Conservation (phyloP, 2,888 invertebrate species). For the Cerastis rubricosa region DNA sequence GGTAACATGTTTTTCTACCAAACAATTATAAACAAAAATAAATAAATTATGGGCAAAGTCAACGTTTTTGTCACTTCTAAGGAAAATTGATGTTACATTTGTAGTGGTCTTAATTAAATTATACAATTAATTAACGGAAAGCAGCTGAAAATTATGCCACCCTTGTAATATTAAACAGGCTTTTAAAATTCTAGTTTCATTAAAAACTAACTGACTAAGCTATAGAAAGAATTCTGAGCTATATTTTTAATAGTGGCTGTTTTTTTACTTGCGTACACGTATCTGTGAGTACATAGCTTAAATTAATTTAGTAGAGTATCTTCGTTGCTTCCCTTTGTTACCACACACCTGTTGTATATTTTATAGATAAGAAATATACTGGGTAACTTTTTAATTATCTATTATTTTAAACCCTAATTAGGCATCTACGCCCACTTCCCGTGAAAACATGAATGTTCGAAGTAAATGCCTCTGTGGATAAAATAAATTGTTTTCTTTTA, state of each 20-base stretch:
- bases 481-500: constrained; percentile 17
- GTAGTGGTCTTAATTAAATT: constrained; percentile 15
- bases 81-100: neutral
- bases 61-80: neutral
- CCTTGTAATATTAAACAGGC: constrained; percentile 36
- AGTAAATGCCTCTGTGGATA: constrained; percentile 39
- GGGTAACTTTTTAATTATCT: constrained; percentile 65
- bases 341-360: constrained; percentile 65
- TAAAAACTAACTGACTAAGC: constrained; percentile 40
- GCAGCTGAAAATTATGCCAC: constrained; percentile 55
- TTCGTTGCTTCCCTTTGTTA: constrained; percentile 62
- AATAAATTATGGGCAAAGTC: too few relatives aligned
- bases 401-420: constrained; percentile 68
- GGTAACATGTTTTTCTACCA: too few relatives aligned
- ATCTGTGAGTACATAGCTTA: constrained; percentile 55
- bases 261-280: constrained; percentile 52
- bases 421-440: constrained; percentile 56
- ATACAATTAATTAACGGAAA: constrained; percentile 46
- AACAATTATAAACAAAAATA: too few relatives aligned
- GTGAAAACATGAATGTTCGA: constrained; percentile 42
- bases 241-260: constrained; percentile 42
- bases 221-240: constrained; percentile 47
- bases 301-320: constrained; percentile 69
- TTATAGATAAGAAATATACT: constrained; percentile 68
- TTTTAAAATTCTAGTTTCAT: constrained; percentile 58